Conservation (phyloP, 2,888 invertebrate species). For the Idaea dimidiata region DNA sequence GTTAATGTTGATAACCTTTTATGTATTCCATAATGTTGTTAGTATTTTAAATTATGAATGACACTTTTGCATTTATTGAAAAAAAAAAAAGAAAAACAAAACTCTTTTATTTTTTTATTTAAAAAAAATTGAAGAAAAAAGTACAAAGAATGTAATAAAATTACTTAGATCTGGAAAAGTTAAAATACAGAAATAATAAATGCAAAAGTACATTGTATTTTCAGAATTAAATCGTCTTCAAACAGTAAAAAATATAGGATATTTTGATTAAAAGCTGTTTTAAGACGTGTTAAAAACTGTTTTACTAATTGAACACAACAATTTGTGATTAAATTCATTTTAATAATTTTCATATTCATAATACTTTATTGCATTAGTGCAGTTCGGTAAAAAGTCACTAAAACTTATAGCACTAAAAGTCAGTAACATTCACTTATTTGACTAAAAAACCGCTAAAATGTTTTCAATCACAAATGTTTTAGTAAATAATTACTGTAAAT, state of each 20-base stretch:
- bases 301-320: neutral
- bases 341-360: neutral
- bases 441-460: neutral
- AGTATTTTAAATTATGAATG: conserved; percentile 23
- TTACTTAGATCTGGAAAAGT: too few species aligned
- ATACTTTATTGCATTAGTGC: neutral
- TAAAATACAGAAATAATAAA: conserved; percentile 5
- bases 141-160: too few species aligned
- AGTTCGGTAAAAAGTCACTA: neutral
- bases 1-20: conserved; percentile 72
- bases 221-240: conserved; percentile 8
- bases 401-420: neutral
- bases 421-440: neutral
- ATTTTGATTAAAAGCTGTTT: conserved; percentile 18
- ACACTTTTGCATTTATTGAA: too few species aligned
- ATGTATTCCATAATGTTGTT: conserved; percentile 41
- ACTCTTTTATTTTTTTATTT: neutral
- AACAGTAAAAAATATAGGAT: conserved; percentile 7
- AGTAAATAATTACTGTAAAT: conserved; percentile 51
- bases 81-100: neutral
- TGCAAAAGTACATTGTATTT: conserved; percentile 12
- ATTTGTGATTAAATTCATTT: neutral
- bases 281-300: neutral
- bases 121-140: neutral
- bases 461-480: conserved; percentile 40